Base-by-base conservation (phyloP, 2,797 vertebrate genomes). In the Setipinna tenuifilis region DNA sequence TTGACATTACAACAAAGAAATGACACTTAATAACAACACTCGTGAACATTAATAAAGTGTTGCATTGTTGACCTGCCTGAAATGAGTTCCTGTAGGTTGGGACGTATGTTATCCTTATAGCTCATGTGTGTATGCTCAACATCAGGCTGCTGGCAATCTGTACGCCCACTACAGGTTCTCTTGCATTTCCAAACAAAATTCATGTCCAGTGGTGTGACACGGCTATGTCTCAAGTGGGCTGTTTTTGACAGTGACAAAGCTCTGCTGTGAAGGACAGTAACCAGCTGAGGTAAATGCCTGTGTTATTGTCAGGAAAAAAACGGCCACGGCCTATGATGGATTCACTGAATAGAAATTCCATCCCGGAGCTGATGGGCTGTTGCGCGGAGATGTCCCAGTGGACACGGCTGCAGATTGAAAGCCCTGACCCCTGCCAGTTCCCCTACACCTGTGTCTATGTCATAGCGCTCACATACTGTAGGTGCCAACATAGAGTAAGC, bases 351-450 rank as follows among this genome's bases (percentile, higher is more conserved):
- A 82, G 86, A 90, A 78, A 91, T 88, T 91, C 91, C 92, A 91
- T 94, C 90, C 91, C 87, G 86, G 88, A 90, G 84, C 85, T 85
- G 84, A 89, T 87, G 89, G 90, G 88, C 89, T 87, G 48, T 87
- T 90, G 87, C 87, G 88, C 88, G 88, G 81, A 91, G 84, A 91
- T 78, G 83, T 91, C 87, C 92, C 90, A 87, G 61, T 6, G 85
- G 91, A 88, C 87, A 85, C 41, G 80, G 2, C 11, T n/a, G 71
- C 85, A 91, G 87, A 88, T 0, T 89, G 91, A 91, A 93, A 92
- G 90, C 87, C 86, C 87, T 91, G 88, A 90, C 90, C 92, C 90
- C 84, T 86, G 12, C 54, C 23, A 90, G 65, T 35, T 93, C 89
- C 86, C 83, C 86, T 90, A 90, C 23, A 83, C 85, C 12, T 84